Base-by-base conservation (phyloP, 2,888 invertebrate genomes). In the Mythimna loreyi region DNA sequence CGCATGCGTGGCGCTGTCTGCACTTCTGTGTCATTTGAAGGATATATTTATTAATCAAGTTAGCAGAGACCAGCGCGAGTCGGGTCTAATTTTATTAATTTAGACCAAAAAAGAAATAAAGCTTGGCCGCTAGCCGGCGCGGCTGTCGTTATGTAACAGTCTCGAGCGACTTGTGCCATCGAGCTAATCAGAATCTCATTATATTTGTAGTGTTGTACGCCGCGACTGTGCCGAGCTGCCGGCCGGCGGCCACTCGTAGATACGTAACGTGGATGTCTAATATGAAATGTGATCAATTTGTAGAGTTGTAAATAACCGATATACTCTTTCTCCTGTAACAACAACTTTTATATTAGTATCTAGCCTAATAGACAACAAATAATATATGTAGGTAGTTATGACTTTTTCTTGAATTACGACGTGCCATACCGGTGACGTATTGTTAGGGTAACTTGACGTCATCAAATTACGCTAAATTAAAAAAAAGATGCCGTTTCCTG, bases 341-440 rank as follows among this genome's bases (percentile, higher is more conserved):
- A 76, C 28, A 53, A 61, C 57, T 49, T 67, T 49, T 47, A 49
- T 45, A 21, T 16, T 52, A 19, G 11, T 53, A 36, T 55, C 16
- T 13, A n/a, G n/a, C n/a, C n/a, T 49, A 58, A 67, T 21, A 28
- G 16, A 36, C 33, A 72, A 23, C 9, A 11, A 43, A n/a, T 5
- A 19, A 33, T 28, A 21, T 25, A 28, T 28, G 16, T 25, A 40
- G 16, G 16, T 49, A 33, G 9, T 49, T 30, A 19, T 25, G 50
- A 30, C 1, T 7, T 16, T 61, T 28, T 66, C n/a, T 53, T 23
- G 13, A n/a, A 55, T 55, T n/a, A n/a, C 30, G 53, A 33, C 52
- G 76, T 78, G 76, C 78, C 73, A 76, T 77, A 77, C 53, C 23
- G 49, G 50, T 63, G 63, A 47, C 49, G 67, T 71, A 23, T 33